These are phyloP conservation scores for Poeciliopsis gracilis DNA, from an alignment of 2,797 vertebrate genomes.

Conservation along the genomic window DNA sequence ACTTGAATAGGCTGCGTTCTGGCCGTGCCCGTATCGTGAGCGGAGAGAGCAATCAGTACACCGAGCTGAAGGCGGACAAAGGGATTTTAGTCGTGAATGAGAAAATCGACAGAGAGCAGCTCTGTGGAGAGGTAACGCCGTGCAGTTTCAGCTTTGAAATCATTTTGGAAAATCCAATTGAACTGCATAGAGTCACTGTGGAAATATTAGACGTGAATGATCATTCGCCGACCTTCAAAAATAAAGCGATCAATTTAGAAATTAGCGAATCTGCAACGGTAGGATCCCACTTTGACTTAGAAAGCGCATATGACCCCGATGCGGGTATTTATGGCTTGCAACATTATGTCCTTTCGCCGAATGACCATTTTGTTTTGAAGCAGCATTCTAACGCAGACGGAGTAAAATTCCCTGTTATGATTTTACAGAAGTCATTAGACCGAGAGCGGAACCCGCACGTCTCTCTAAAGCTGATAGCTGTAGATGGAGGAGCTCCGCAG, in stretches of 20 bases:
- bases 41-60: slow-evolving; percentile 49
- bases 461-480: slow-evolving; percentile 44
- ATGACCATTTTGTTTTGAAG: slow-evolving; percentile 42
- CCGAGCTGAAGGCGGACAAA: slow-evolving; percentile 59
- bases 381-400: slow-evolving; percentile 49
- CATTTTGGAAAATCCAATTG: slow-evolving; percentile 66
- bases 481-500: slow-evolving; percentile 58
- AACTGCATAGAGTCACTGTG: slow-evolving; percentile 42
- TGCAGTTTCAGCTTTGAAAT: slow-evolving; percentile 69
- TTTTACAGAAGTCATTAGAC: slow-evolving; percentile 55
- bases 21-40: slow-evolving; percentile 60
- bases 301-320: slow-evolving; percentile 49
- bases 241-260: slow-evolving; percentile 42
- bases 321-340: slow-evolving; percentile 53
- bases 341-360: slow-evolving; percentile 41
- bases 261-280: slow-evolving; percentile 45
- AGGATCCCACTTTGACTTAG: slow-evolving; percentile 48
- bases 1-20: slow-evolving; percentile 43
- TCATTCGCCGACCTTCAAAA: slow-evolving; percentile 48
- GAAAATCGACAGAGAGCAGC: slow-evolving; percentile 68
- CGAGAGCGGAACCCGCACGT: slow-evolving; percentile 48
- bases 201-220: slow-evolving; percentile 69
- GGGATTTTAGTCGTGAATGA: slow-evolving; percentile 64
- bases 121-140: slow-evolving; percentile 58
- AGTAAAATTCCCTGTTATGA: slow-evolving; percentile 50